A percentile compares a stretch with the other conserved stretches of the same genome.
Evolutionary conservation across 1,140 invertebrate genomes (phyloP).

Genomic region (Cyphomyrmex costatus): DNA sequence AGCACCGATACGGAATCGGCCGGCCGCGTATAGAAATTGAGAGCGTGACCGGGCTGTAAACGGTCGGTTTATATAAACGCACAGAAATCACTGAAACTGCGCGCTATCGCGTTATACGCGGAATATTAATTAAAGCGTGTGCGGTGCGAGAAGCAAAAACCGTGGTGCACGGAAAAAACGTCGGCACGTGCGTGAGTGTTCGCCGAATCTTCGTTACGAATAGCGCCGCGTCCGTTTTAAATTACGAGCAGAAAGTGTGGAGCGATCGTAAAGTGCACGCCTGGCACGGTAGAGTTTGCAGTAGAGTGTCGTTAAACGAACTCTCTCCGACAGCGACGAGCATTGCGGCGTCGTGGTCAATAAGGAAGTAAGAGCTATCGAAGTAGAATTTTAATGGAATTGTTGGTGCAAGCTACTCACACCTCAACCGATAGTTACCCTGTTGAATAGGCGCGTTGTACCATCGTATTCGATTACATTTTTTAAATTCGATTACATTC

Average conservation of each 20-base stretch:
- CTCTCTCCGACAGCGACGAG: conserved; percentile 21
- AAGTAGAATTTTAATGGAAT: conserved; percentile 56
- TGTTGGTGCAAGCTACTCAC: not conserved
- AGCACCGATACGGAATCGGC: not conserved
- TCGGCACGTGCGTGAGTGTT: conserved; percentile 41
- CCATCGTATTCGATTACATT: not conserved
- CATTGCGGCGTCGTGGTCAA: conserved; percentile 41
- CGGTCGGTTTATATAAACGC: conserved; percentile 78
- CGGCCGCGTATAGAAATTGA: conserved; percentile 47
- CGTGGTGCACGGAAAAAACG: conserved; percentile 6
- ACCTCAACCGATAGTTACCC: not conserved
- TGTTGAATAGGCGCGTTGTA: not conserved
- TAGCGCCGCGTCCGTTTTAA: conserved; percentile 67
- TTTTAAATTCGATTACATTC: not conserved
- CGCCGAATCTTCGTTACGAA: conserved; percentile 71
- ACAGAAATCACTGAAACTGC: conserved; percentile 77
- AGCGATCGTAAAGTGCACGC: conserved; percentile 73
- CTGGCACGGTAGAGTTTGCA: conserved; percentile 5
- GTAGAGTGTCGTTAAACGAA: conserved; percentile 66
- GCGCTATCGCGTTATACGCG: conserved; percentile 65
- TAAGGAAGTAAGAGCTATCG: conserved; percentile 39
- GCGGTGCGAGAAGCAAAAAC: conserved; percentile 13
- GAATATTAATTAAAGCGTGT: conserved; percentile 75
- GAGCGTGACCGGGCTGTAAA: conserved; percentile 79
- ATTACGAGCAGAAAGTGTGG: conserved; percentile 75